phyloP scores from a whole-genome alignment of 2,797 vertebrate genomes.

The Tachyglossus aculeatus region DNA sequence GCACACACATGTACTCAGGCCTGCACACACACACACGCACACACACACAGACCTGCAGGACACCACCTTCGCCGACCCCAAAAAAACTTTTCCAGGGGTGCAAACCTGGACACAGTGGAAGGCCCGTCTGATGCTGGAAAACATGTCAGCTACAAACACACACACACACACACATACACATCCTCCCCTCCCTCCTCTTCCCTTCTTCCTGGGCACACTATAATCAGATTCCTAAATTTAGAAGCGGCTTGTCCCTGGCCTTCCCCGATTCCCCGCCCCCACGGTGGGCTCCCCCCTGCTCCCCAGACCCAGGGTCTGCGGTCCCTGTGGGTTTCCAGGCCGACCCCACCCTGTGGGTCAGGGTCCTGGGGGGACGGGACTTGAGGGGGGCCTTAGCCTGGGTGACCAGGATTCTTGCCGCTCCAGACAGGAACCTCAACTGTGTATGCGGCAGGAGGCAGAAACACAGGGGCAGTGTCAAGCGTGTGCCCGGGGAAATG shows the following conservation, averaged over 20 bases:
- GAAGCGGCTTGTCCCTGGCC: slow-evolving; percentile 34
- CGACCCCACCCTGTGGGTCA: slow-evolving; percentile 1
- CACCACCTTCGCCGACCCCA: no score
- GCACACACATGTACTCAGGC: slow-evolving; percentile 37
- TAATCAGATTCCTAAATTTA: slow-evolving; percentile 73
- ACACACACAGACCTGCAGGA: no score
- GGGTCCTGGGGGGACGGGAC: no score
- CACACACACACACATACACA: neutral
- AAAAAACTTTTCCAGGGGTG: no score
- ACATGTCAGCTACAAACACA: no score
- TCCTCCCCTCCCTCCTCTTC: slow-evolving; percentile 38
- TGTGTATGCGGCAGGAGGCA: neutral
- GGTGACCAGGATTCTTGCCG: neutral
- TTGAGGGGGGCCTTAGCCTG: neutral
- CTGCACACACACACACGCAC: no score
- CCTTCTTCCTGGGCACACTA: slow-evolving; percentile 43
- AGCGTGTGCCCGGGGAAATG: neutral
- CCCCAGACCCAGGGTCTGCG: slow-evolving; percentile 25
- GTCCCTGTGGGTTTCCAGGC: slow-evolving; percentile 5
- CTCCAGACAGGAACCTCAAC: no score
- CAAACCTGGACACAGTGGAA: no score
- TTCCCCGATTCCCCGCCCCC: slow-evolving; percentile 50
- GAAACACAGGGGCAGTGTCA: neutral
- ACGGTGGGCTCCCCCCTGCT: slow-evolving; percentile 32
- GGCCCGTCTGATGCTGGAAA: no score